Percentiles rank a stretch among this genome's conserved stretches.
Evolutionary conservation across 1,140 invertebrate species (phyloP).

Genomic region (Rhynchophorus ferrugineus): DNA sequence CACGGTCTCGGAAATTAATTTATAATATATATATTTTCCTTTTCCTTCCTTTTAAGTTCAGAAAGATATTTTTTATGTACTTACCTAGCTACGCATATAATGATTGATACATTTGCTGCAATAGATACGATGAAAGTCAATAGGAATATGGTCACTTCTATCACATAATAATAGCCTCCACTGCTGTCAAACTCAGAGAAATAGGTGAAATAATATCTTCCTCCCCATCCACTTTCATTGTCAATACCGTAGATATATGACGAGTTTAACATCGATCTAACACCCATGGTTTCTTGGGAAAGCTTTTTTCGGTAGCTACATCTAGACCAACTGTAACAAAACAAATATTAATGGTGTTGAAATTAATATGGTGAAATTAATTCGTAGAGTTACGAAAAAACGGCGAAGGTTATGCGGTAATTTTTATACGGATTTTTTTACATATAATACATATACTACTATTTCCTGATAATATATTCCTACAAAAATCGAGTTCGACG

Average conservation of each 20-base stretch:
- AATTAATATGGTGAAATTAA: too few relatives aligned
- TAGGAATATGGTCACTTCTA: slow-evolving; percentile 30
- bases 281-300: too few relatives aligned
- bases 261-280: slow-evolving; percentile 36
- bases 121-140: slow-evolving; percentile 38
- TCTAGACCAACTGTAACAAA: too few relatives aligned
- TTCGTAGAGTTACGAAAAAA: too few relatives aligned
- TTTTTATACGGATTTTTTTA: too few relatives aligned
- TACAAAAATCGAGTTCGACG: too few relatives aligned
- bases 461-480: too few relatives aligned
- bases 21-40: neutral
- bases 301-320: too few relatives aligned
- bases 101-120: slow-evolving; percentile 37
- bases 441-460: too few relatives aligned
- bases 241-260: slow-evolving; percentile 40
- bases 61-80: slow-evolving; percentile 5
- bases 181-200: slow-evolving; percentile 39
- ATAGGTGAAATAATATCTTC: slow-evolving; percentile 43
- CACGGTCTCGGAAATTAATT: neutral
- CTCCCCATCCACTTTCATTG: slow-evolving; percentile 38
- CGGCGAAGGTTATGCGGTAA: too few relatives aligned
- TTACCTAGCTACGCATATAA: slow-evolving; percentile 35
- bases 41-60: neutral
- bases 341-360: too few relatives aligned
- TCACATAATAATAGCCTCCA: slow-evolving; percentile 15